Conservation (phyloP, 2,797 vertebrate species). For the Sebastes paucispinis region DNA sequence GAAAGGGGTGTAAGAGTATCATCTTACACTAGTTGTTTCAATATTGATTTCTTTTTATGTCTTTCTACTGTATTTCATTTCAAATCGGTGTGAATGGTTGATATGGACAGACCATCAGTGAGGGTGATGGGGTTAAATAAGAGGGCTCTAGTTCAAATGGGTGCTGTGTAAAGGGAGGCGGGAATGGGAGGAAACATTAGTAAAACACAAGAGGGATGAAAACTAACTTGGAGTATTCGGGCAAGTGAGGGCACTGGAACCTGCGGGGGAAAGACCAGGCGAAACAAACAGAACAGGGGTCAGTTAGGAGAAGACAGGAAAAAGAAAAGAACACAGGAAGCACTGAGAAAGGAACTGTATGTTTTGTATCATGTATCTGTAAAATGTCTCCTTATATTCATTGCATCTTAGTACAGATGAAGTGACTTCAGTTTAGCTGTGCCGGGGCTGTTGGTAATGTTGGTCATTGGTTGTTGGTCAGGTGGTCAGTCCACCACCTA, state of each 20-base stretch:
- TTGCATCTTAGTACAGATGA: not conserved
- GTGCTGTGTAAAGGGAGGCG: not conserved
- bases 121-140: not conserved
- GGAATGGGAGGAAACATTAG: conserved; percentile 23
- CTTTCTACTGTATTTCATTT: not conserved
- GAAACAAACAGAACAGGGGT: conserved; percentile 59
- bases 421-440: not conserved
- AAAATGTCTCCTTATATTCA: not conserved
- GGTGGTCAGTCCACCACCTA: not conserved
- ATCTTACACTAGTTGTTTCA: not conserved
- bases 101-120: not conserved
- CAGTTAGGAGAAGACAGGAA: conserved; percentile 25
- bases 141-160: not conserved
- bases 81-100: not conserved
- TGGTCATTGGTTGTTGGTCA: not conserved
- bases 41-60: not conserved
- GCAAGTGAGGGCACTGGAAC: conserved; percentile 91
- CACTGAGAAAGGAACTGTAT: not conserved
- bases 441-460: not conserved
- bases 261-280: conserved; percentile 86
- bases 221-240: conserved; percentile 89
- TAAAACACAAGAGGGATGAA: conserved; percentile 77
- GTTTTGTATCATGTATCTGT: not conserved
- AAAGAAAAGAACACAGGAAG: conserved; percentile 9
- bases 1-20: not conserved